A percentile compares a stretch with the other conserved stretches of the same genome.
Evolutionary conservation across 1,140 invertebrate genomes (phyloP).

Genomic region (Bombyx mandarina): DNA sequence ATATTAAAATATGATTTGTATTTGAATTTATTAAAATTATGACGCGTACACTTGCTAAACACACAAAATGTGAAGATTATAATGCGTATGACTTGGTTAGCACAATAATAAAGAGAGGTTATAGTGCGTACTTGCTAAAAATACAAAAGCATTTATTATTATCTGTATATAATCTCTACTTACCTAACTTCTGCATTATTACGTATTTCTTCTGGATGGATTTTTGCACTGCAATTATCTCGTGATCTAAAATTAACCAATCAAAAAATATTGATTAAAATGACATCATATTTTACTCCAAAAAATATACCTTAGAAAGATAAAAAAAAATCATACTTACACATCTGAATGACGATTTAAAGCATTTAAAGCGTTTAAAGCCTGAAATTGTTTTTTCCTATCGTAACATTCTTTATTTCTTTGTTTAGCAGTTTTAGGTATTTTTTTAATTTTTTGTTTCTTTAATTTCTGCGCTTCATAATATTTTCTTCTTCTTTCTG

Average conservation of each 20-base stretch:
- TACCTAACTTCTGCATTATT: slow-evolving; percentile 3
- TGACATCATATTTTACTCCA: slow-evolving; percentile 10
- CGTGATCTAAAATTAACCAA: slow-evolving; percentile 6
- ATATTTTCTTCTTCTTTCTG: slow-evolving; percentile 13
- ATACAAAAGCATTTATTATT: too few species aligned
- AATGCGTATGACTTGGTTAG: too few species aligned
- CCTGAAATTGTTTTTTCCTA: slow-evolving; percentile 10
- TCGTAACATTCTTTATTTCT: slow-evolving; percentile 12
- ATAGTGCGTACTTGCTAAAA: too few species aligned
- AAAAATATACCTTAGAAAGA: slow-evolving; percentile 11
- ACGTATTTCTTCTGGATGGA: slow-evolving; percentile 4
- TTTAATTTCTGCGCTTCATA: slow-evolving; percentile 12
- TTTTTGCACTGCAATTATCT: slow-evolving; percentile 5
- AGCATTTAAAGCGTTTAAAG: slow-evolving; percentile 7
- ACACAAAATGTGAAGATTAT: too few species aligned
- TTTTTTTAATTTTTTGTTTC: slow-evolving; percentile 12
- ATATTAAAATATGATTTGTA: too few species aligned
- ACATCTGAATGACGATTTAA: slow-evolving; percentile 9
- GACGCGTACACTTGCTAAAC: too few species aligned
- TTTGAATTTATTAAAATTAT: too few species aligned
- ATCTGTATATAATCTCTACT: neutral
- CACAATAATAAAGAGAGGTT: too few species aligned
- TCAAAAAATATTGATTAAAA: slow-evolving; percentile 11
- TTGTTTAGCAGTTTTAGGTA: slow-evolving; percentile 10
- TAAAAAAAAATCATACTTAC: slow-evolving; percentile 10